Base-by-base conservation (phyloP, 2,113 vertebrate genomes). In the Melanotaenia duboulayi region DNA sequence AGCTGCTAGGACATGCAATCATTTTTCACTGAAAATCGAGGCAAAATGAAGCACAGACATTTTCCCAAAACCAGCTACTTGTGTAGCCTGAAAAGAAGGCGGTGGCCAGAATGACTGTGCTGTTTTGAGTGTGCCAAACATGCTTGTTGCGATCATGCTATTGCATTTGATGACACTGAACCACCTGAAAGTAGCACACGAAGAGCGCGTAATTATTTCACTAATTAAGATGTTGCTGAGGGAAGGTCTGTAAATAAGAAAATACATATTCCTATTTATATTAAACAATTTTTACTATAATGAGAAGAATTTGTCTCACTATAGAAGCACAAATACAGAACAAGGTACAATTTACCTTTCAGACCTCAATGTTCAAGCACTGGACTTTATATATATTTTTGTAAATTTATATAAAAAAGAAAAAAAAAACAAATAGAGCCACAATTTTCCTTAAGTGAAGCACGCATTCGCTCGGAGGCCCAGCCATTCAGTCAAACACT, bases 71-170 rank as follows among this genome's bases (percentile, higher is more conserved):
- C 54, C 58, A 25, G 50, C 65, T 23, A 42, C 65, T 55, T 48
- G 61, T 40, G 71, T 40, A 60, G 69, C 75, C 78, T 65, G 42
- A 35, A 19, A 28, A 44, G 25, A 71, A 65, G 69, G 71, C 65
- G 55, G 71, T 37, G 58, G 59, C 74, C 48, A 59, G 61, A 76
- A 73, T 23, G 25, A 70, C 66, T 72, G 65, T 63, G 77, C 62
- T 54, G 52, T 64, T 13, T 24, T 16, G 25, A 48, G 61, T 79
- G 59, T 68, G 83, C 65, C 65, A 37, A 87, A 76, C 87, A 90
- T 84, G 82, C 85, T 32, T 48, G 68, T 78, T 24, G 1, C 64
- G 37, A 44, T 78, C 82, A 83, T 87, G 86, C 85, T 77, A 72
- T 79, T 85, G 71, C 59, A 78, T 78, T 57, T 67, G 44, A 66